Evolutionary conservation across 2,888 invertebrate genomes (phyloP), one percentile per base, ranked within the genome.

Genomic region (Microplitis deprimator): DNA sequence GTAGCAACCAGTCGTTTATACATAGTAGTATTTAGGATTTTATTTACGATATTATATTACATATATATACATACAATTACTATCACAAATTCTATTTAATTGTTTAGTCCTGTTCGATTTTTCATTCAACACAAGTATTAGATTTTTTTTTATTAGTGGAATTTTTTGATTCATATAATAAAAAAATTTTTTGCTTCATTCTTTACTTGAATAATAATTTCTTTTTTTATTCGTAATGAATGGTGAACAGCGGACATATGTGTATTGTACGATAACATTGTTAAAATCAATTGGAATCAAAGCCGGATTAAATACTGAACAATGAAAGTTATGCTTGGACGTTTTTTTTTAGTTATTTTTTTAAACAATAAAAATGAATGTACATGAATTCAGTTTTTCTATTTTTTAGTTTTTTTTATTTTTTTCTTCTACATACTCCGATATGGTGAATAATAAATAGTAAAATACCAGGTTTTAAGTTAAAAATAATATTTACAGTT

Each of bases 211-310:
- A 29, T 29, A 29, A 29, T 29, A 29, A 29, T 29, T 29, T n/a
- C n/a, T 29, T 50, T 50, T 50, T 50, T 50, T 50, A 13, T 50
- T 13, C 50, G 50, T 50, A 50, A 50, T 50, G 3, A 50, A 50
- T 50, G 50, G 50, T 50, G 50, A 50, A 50, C 10, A 50, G 50
- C 13, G 50, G 13, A 50, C 50, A 50, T 13, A 50, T 50, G 50
- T 50, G 50, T 50, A 50, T 50, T 50, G 50, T 50, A 50, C 50
- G 50, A 50, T 50, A 50, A 50, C 50, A 50, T 50, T 50, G 50
- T 50, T 50, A 50, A 50, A 50, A 50, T 50, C 50, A 50, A 50
- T 50, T 50, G 50, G 50, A 50, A 13, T 50, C 50, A 50, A 50
- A 50, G 13, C 13, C 50, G 50, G 50, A 50, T 50, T 50, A 50